These are phyloP conservation scores for Dunckerocampus dactyliophorus DNA, from an alignment of 2,113 vertebrate species.

Conservation along the genomic window DNA sequence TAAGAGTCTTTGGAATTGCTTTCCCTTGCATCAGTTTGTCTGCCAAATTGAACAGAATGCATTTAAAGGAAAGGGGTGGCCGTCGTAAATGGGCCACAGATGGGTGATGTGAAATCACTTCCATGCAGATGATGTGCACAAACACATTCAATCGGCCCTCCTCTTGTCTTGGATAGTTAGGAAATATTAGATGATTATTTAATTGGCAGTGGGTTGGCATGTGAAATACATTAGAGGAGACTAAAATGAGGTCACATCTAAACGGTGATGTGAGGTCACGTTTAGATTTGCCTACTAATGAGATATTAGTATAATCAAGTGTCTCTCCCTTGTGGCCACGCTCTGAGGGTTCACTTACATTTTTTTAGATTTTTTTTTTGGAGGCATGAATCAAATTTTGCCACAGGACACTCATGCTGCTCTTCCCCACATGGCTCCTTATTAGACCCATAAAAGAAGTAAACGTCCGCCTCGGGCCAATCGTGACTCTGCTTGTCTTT, in stretches of 20 bases:
- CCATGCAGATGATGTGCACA: conserved; percentile 52
- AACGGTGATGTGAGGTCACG: conserved; percentile 50
- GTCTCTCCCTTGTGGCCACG: conserved; percentile 44
- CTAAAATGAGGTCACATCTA: conserved; percentile 47
- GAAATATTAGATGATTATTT: conserved; percentile 32
- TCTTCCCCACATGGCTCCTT: background rate
- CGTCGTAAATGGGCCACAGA: conserved; percentile 56
- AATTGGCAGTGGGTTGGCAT: conserved; percentile 25
- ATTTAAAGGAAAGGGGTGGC: conserved; percentile 53
- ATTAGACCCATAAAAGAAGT: background rate
- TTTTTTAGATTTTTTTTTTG: conserved; percentile 15
- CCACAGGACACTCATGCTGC: background rate
- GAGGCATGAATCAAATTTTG: conserved; percentile 8
- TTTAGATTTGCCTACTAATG: conserved; percentile 62
- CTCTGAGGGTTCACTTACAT: conserved; percentile 10
- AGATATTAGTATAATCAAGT: conserved; percentile 61
- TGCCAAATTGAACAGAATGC: conserved; percentile 59
- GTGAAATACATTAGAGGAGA: conserved; percentile 44
- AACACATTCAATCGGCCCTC: conserved; percentile 42
- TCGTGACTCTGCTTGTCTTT: no score
- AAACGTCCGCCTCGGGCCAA: background rate
- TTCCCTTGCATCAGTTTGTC: conserved; percentile 59
- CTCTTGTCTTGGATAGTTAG: conserved; percentile 31
- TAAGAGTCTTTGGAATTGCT: conserved; percentile 50
- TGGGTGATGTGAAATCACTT: conserved; percentile 55